These are phyloP conservation scores for Chascanopsetta lugubris DNA, from an alignment of 2,113 vertebrate species.

Conservation along the genomic window DNA sequence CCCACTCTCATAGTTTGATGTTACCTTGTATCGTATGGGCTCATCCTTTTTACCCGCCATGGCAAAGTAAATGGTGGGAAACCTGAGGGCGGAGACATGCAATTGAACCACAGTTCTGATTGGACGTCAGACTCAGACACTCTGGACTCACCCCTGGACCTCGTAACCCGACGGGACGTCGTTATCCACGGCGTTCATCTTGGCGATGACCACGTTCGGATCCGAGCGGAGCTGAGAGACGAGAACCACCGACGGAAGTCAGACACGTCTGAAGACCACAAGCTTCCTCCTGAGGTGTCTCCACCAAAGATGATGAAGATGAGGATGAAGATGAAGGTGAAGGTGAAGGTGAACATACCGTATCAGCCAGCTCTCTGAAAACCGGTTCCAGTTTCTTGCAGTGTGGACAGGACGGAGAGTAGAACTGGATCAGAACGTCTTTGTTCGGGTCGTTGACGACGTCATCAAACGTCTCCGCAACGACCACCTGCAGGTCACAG, in stretches of 20 bases:
- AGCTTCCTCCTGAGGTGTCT: too few relatives aligned
- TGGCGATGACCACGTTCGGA: slow-evolving; percentile 68
- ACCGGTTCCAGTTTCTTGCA: slow-evolving; percentile 82
- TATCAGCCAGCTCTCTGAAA: slow-evolving; percentile 73
- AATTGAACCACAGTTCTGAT: not conserved
- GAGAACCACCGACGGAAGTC: not conserved
- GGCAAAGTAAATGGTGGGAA: slow-evolving; percentile 80
- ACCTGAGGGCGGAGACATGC: slow-evolving; percentile 55
- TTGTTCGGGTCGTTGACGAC: slow-evolving; percentile 73
- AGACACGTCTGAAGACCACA: too few relatives aligned
- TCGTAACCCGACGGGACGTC: slow-evolving; percentile 77
- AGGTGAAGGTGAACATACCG: slow-evolving; percentile 38
- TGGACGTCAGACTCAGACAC: not conserved
- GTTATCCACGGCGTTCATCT: slow-evolving; percentile 80
- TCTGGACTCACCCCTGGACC: slow-evolving; percentile 74
- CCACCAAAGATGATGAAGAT: not conserved
- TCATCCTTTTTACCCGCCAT: slow-evolving; percentile 70
- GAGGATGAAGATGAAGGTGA: not conserved
- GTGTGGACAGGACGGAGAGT: slow-evolving; percentile 77
- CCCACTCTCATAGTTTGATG: not conserved
- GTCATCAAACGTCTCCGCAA: slow-evolving; percentile 80
- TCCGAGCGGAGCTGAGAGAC: slow-evolving; percentile 65
- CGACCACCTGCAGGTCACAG: slow-evolving; percentile 73
- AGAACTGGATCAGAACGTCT: slow-evolving; percentile 81
- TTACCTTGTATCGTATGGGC: slow-evolving; percentile 77